Conservation (phyloP, 2,113 vertebrate genomes). For the Oreotrochilus melanogaster region DNA sequence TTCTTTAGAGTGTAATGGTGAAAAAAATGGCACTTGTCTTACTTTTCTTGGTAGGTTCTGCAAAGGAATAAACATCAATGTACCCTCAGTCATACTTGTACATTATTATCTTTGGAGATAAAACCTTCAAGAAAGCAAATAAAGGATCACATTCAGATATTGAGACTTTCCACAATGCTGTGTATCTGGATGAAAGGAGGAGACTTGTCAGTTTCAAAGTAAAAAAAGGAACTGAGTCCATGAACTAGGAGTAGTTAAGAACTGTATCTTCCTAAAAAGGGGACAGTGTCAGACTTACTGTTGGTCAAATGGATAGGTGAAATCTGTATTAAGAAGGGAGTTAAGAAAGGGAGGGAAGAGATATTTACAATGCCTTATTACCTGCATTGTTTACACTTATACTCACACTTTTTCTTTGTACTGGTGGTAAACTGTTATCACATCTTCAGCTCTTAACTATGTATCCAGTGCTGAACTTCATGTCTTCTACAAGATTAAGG, state of each 20-base stretch:
- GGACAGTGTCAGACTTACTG: neutral
- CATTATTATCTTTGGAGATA: neutral
- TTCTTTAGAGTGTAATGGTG: neutral
- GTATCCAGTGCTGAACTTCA: neutral
- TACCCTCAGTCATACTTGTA: neutral
- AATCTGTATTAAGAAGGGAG: neutral
- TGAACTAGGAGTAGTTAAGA: neutral
- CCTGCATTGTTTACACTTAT: neutral
- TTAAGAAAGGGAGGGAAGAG: neutral
- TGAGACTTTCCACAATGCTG: neutral
- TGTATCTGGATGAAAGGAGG: neutral
- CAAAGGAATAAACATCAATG: neutral
- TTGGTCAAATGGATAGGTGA: neutral
- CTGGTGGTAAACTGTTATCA: neutral
- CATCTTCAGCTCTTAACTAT: neutral
- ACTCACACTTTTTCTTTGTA: constrained; percentile 12
- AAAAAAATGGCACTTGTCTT: neutral
- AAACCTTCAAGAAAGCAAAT: neutral
- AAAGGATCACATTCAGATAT: neutral
- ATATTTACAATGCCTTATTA: neutral
- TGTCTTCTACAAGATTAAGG: neutral
- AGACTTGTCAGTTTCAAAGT: neutral
- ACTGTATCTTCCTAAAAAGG: neutral
- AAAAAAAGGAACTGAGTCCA: neutral
- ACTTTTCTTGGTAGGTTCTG: neutral